Base-by-base conservation (phyloP, 2,888 invertebrate genomes). In the Hyppa rectilinea region DNA sequence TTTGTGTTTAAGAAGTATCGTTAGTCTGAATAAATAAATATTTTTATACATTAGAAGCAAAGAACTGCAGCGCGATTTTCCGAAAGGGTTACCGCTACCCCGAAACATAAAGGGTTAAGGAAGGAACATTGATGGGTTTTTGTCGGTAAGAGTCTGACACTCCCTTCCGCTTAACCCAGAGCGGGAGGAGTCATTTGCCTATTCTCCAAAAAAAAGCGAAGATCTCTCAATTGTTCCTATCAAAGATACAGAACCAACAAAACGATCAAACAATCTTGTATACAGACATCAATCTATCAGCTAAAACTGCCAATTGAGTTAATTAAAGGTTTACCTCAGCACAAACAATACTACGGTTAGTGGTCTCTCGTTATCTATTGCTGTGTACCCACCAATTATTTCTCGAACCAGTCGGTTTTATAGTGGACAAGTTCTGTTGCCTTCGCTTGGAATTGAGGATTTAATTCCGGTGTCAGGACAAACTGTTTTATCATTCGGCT, bases 311-410 rank as follows among this genome's bases (percentile, higher is more conserved):
- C 68, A 70, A 70, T 76, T 61, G 20, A 71, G 36, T 66, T 69
- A 81, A 83, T 81, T 55, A 74, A 79, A 63, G 65, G 67, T 61
- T 65, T 52, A 61, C 9, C 34, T 20, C n/a, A 10, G 38, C n/a
- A 43, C 60, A 71, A 62, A 61, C 58, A 80, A 75, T 45, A 43
- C 10, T 29, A 34, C 45, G 9, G 68, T 78, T 60, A 43, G 45
- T 34, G 43, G 50, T 53, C 66, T 55, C 53, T 77, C 23, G 83
- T 73, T 69, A 66, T 59, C 62, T 36, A 59, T 61, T 23, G 31
- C 65, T 63, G n/a, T 38, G 47, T 58, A 78, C 58, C 66, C 67
- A 31, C 23, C 64, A 71, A 81, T 81, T 81, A 80, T 53, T 67
- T 58, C 38, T 63, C n/a, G 26, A n/a, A 36, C 20, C 2, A 69